Evolutionary conservation across 2,797 vertebrate species (phyloP), one percentile per base, ranked within the genome.

Genomic region (Sparus aurata): DNA sequence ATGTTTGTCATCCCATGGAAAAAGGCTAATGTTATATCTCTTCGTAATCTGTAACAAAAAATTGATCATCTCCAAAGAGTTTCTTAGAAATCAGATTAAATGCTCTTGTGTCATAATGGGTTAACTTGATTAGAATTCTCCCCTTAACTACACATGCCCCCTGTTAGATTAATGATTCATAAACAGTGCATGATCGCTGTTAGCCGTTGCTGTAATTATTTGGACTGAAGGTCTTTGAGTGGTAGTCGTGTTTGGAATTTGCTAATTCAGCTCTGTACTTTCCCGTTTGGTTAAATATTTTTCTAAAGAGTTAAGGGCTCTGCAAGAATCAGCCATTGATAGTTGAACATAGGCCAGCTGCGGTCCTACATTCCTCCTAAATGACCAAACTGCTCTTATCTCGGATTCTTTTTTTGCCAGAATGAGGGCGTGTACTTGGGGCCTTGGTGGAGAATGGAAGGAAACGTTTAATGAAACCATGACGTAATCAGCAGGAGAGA

Each of bases 381-480:
- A 79, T 90, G 89, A 91, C 85, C 90, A 73, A 73, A 74, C 64
- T 30, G 71, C 67, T 89, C 87, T 94, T 93, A 94, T 95, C 94
- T 90, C 16, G 58, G 83, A 89, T 77, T 23, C 22, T 23, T 54
- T 67, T 73, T 60, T 52, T 47, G 79, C 85, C 79, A 71, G 85
- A 87, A 62, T 38, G 38, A 68, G 87, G 87, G 88, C 82, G 87
- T 84, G 83, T 84, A 76, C 82, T 81, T 12, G 15, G 63, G 66
- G 73, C 74, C 79, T 78, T 60, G 13, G 67, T 82, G 85, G 85
- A 73, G 86, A 85, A 90, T 86, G 91, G 88, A 93, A 93, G 94
- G 93, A 95, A 95, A 86, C 82, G 30, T 93, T 93, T 93, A 93
- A 90, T 90, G 79, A 81, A 87, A 79, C 79, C 75, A 70, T 93